Conservation (phyloP, 2,888 invertebrate species). For the Cerceris rybyensis region DNA sequence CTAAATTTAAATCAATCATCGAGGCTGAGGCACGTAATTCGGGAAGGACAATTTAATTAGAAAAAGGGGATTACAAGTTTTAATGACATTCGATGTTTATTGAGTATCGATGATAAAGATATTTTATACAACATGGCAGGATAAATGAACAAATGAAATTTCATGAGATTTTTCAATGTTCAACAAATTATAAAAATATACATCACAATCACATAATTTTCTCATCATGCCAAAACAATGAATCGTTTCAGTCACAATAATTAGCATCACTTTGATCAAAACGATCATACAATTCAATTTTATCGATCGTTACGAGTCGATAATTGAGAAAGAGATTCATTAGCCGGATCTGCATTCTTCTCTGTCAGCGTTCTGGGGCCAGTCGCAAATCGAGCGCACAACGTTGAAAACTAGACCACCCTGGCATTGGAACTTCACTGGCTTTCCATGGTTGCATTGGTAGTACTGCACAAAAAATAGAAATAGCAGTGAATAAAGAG, state of each 20-base stretch:
- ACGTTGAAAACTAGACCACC: conserved; percentile 90
- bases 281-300: no score
- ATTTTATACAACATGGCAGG: not conserved
- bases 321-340: not conserved
- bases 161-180: not conserved
- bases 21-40: no score
- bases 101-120: no score
- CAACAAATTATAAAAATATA: not conserved
- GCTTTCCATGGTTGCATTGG: conserved; percentile 91
- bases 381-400: conserved; percentile 89
- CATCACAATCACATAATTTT: not conserved
- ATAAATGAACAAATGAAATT: not conserved
- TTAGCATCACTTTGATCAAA: no score
- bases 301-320: no score
- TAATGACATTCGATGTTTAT: no score
- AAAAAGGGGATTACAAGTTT: no score
- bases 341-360: conserved; percentile 81
- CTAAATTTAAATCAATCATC: no score
- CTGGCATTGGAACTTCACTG: conserved; percentile 88
- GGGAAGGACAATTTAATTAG: no score
- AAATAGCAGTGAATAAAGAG: no score
- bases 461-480: conserved; percentile 86
- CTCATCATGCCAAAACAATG: not conserved
- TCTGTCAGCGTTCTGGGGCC: conserved; percentile 89
- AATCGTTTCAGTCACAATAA: no score